Percentiles rank a stretch among this genome's conserved stretches.
These are phyloP conservation scores for Pseudomugil gertrudae DNA, from an alignment of 2,797 vertebrate species.

Conservation along the genomic window DNA sequence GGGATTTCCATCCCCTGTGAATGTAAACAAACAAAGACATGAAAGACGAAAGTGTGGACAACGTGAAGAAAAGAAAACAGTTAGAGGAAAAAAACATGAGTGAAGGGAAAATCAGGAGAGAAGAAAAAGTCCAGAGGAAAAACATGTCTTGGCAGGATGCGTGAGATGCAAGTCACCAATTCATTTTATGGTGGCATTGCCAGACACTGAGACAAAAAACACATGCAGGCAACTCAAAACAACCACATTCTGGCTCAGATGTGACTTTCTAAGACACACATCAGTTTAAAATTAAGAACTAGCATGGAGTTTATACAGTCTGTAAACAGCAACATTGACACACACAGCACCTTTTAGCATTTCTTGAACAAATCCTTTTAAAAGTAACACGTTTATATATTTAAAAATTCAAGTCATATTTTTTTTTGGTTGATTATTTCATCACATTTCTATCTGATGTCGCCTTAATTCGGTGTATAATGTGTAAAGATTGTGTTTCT, in stretches of 20 bases:
- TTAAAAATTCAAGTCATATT: too few relatives aligned
- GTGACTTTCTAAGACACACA: constrained; percentile 31
- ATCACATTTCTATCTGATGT: too few relatives aligned
- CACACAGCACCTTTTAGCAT: too few relatives aligned
- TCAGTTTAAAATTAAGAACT: constrained; percentile 4
- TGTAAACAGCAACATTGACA: too few relatives aligned
- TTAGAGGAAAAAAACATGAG: constrained; percentile 16
- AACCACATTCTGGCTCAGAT: constrained; percentile 50
- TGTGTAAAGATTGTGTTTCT: too few relatives aligned
- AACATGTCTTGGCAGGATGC: constrained; percentile 72
- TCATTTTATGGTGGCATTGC: constrained; percentile 60
- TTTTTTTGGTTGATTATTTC: too few relatives aligned
- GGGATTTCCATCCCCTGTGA: constrained; percentile 66
- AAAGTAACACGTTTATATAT: too few relatives aligned
- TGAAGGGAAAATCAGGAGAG: constrained; percentile 38
- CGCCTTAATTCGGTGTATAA: too few relatives aligned
- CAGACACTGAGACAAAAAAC: constrained; percentile 68
- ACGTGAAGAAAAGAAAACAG: constrained; percentile 13
- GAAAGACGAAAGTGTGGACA: constrained; percentile 63
- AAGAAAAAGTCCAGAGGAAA: constrained; percentile 58
- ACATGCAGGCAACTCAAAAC: constrained; percentile 57
- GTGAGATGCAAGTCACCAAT: constrained; percentile 71
- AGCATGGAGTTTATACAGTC: constrained; percentile 2
- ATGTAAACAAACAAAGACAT: constrained; percentile 73
- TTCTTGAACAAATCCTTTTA: too few relatives aligned